Evolutionary conservation across 2,888 invertebrate species (phyloP), one percentile per base, ranked within the genome.

Genomic region (Agriotes lineatus): DNA sequence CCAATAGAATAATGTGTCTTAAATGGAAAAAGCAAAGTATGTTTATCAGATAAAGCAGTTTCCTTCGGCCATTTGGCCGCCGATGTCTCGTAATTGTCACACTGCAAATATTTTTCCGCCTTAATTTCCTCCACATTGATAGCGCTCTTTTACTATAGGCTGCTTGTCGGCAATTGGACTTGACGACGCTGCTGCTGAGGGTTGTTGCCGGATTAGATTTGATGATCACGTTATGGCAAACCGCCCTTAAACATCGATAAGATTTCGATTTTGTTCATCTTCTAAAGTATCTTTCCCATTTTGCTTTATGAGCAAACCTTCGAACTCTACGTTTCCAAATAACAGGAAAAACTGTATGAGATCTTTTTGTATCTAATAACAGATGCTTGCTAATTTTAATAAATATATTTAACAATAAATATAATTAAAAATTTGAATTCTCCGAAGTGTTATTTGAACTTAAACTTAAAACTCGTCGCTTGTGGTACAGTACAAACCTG

Each of bases 31-130:
- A 72, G 72, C 72, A 74, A 77, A 80, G 78, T 78, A 79, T 79
- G 79, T 79, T 79, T 77, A 78, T 73, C 76, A 80, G 82, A 82
- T 82, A 82, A 81, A 81, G 74, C 78, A 73, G 75, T 78, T 78
- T 77, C 76, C 76, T 71, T 71, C 70, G 73, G 69, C 74, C 79
- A 78, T 78, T 79, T 78, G 77, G 76, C 71, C 77, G 77, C 76
- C 80, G 79, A 80, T 80, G 79, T 77, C 74, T 71, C 74, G 75
- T 74, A 78, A 78, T 74, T 73, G 74, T 72, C 74, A 73, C 57
- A 57, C 70, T 61, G 69, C 73, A 69, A 71, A 72, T 75, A 80
- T 76, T 81, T 80, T 79, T 79, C 77, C 78, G 78, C 80, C 79
- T 79, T 79, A 79, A 80, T 80, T 81, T 79, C 80, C 80, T 79